Evolutionary conservation across 2,113 vertebrate genomes (phyloP).

Genomic region (Orycteropus afer): DNA sequence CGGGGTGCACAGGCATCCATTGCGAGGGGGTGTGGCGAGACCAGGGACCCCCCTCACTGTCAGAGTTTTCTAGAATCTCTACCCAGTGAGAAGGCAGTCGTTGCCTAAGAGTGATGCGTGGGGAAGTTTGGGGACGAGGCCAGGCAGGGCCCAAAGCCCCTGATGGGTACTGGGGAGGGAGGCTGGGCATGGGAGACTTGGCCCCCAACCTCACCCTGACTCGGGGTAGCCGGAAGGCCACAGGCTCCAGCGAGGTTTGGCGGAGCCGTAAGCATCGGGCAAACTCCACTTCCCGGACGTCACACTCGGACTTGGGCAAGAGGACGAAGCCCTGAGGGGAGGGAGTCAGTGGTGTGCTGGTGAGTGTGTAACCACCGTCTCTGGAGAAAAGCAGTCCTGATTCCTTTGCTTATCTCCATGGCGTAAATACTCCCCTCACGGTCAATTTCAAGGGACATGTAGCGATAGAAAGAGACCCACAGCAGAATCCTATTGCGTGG

Average conservation of each 20-base stretch:
- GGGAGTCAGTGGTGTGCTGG: neutral
- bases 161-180: neutral
- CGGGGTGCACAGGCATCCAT: neutral
- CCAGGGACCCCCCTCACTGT: neutral
- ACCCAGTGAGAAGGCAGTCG: neutral
- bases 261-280: constrained; percentile 92
- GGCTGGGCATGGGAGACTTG: neutral
- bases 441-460: neutral
- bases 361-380: neutral
- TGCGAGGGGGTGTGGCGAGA: neutral
- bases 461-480: neutral
- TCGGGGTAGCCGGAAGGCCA: constrained; percentile 94
- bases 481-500: rapidly evolving
- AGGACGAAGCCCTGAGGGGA: constrained; percentile 91
- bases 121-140: neutral
- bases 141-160: neutral
- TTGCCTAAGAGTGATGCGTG: neutral
- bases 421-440: neutral
- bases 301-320: constrained; percentile 92
- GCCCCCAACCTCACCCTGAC: constrained; percentile 88
- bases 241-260: constrained; percentile 90
- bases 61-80: neutral
- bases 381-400: neutral
- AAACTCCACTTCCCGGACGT: constrained; percentile 94
- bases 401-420: neutral